These are phyloP conservation scores for Aradophagus sp. DNA, from an alignment of 1,140 invertebrate species.

Conservation along the genomic window DNA sequence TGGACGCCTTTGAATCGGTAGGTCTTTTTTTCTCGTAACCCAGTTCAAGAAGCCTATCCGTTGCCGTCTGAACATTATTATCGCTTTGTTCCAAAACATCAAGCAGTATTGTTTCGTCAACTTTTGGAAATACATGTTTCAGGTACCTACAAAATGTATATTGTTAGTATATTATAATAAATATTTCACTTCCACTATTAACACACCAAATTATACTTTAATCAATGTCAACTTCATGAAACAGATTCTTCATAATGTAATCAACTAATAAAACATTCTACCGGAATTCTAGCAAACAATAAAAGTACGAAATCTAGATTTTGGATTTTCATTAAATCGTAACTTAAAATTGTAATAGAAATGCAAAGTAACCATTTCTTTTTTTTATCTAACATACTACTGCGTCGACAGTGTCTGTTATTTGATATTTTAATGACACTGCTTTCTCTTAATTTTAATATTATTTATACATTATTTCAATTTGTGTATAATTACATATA, in stretches of 20 bases:
- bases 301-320: conserved; percentile 47
- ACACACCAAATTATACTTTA: conserved; percentile 38
- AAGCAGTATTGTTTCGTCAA: conserved; percentile 89
- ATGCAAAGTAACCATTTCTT: conserved; percentile 31
- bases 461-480: not conserved
- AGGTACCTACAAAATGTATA: conserved; percentile 81
- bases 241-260: conserved; percentile 31
- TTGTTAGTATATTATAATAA: conserved; percentile 2
- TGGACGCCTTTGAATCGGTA: conserved; percentile 72
- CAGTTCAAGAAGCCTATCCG: conserved; percentile 84
- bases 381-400: too few species aligned
- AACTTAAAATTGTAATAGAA: conserved; percentile 34
- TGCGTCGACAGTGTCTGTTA: too few species aligned
- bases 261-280: conserved; percentile 52
- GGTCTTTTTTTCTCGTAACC: conserved; percentile 87
- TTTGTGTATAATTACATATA: too few species aligned
- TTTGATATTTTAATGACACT: not conserved
- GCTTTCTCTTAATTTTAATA: not conserved
- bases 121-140: conserved; percentile 93
- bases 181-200: not conserved
- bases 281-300: conserved; percentile 52
- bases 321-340: conserved; percentile 14
- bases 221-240: conserved; percentile 24
- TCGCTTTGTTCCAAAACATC: conserved; percentile 89
- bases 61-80: conserved; percentile 90